A percentile compares a stretch with the other conserved stretches of the same genome.
Conservation (phyloP, 2,888 invertebrate species). For the Dryobotodes eremita region DNA sequence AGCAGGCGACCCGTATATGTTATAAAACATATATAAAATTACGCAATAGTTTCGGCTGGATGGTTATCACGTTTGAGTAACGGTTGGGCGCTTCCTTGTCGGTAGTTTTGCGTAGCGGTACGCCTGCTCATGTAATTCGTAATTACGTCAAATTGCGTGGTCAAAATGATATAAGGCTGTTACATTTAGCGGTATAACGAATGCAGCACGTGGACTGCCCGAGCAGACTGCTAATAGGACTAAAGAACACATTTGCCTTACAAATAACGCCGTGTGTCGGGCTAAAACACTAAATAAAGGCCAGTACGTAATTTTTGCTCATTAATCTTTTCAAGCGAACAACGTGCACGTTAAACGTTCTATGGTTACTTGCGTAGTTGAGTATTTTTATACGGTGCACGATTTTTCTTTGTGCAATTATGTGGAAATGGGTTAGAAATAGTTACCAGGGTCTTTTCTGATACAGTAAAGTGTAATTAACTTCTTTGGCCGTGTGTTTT, state of each 20-base stretch:
- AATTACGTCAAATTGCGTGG: constrained; percentile 89
- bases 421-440: constrained; percentile 46
- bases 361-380: constrained; percentile 36
- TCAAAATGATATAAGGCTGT: constrained; percentile 87
- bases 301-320: constrained; percentile 65
- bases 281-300: constrained; percentile 63
- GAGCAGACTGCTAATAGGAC: constrained; percentile 75
- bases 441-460: constrained; percentile 41
- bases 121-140: constrained; percentile 83
- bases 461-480: constrained; percentile 43
- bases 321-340: constrained; percentile 62
- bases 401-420: constrained; percentile 61
- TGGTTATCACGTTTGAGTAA: constrained; percentile 75
- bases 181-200: constrained; percentile 80
- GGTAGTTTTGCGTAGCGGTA: constrained; percentile 74
- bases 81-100: constrained; percentile 76
- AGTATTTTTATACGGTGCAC: constrained; percentile 54
- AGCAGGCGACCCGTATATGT: constrained; percentile 12
- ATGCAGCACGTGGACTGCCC: constrained; percentile 72
- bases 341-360: constrained; percentile 48
- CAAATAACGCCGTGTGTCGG: constrained; percentile 65
- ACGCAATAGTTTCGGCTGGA: constrained; percentile 78
- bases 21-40: constrained; percentile 63
- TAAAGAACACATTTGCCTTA: constrained; percentile 68
- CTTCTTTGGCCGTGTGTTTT: constrained; percentile 21